Base-by-base conservation (phyloP, 2,797 vertebrate genomes). In the Gymnocypris eckloni region DNA sequence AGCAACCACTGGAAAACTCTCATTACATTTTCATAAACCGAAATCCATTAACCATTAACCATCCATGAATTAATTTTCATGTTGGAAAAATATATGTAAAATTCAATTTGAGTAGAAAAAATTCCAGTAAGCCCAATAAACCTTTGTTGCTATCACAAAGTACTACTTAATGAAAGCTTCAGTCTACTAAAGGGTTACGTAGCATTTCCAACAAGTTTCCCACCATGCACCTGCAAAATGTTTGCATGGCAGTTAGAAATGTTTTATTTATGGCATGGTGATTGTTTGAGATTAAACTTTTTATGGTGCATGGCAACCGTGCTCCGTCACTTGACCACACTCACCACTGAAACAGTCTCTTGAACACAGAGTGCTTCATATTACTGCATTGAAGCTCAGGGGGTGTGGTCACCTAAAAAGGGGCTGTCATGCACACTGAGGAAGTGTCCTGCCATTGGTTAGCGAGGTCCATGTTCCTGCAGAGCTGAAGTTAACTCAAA, bases 401-500 rank as follows among this genome's bases (percentile, higher is more conserved):
- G 76, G 92, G 88, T 48, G 92, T 92, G 92, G 87, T 83, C 43
- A 86, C 15, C 10, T 52, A 54, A 7, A 80, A 88, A 72, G 88
- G 89, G 93, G 82, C 15, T 88, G 89, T 91, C 76, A 83, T 76
- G 52, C 81, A 52, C 11, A 37, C 37, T 77, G 16, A 91, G 93
- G 91, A 93, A 92, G 67, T 89, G 90, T 0, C 0, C 13, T 92
- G 59, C 93, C 89, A 95, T 95, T 96, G 95, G 95, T 52, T 66
- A 84, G 10, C 8, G 39, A 56, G 12, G 48, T 79, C 52, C 84
- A 70, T 86, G 86, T 86, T 83, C 81, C 85, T 81, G 90, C 90
- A 76, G 88, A 86, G 92, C 89, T 93, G 88, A 93, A 92, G 90
- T 95, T 94, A 90, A 89, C 89, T 69, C 89, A 87, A 90, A 94